Evolutionary conservation across 2,113 vertebrate genomes (phyloP).

Genomic region (Pardalotus punctatus): DNA sequence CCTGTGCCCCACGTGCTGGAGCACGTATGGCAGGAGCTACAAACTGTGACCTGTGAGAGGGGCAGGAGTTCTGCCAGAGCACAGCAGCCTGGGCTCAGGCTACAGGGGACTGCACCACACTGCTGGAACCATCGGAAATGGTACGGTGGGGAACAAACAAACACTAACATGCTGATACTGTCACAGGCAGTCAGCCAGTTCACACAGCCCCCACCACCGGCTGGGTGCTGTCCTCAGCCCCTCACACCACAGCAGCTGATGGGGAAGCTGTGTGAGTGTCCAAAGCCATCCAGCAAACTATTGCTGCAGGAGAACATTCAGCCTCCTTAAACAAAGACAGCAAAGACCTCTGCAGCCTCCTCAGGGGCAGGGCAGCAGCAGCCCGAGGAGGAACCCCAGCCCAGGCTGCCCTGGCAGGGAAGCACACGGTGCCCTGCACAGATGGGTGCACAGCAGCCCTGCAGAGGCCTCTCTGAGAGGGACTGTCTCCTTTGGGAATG

Average conservation of each 20-base stretch:
- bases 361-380: neutral
- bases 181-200: neutral
- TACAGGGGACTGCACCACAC: fast-evolving
- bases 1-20: neutral
- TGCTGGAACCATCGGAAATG: neutral
- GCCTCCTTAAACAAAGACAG: neutral
- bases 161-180: neutral
- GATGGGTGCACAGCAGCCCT: neutral
- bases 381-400: neutral
- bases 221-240: neutral
- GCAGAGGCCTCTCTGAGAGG: fast-evolving
- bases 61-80: neutral
- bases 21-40: neutral
- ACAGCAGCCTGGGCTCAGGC: neutral
- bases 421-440: neutral
- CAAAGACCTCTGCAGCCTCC: neutral
- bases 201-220: neutral
- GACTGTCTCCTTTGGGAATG: neutral
- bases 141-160: neutral
- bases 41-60: neutral
- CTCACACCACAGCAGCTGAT: neutral
- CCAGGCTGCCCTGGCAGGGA: neutral
- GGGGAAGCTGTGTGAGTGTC: neutral
- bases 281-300: neutral
- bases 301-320: neutral